Evolutionary conservation across 2,888 invertebrate species (phyloP).

Genomic region (Chesias legatella): DNA sequence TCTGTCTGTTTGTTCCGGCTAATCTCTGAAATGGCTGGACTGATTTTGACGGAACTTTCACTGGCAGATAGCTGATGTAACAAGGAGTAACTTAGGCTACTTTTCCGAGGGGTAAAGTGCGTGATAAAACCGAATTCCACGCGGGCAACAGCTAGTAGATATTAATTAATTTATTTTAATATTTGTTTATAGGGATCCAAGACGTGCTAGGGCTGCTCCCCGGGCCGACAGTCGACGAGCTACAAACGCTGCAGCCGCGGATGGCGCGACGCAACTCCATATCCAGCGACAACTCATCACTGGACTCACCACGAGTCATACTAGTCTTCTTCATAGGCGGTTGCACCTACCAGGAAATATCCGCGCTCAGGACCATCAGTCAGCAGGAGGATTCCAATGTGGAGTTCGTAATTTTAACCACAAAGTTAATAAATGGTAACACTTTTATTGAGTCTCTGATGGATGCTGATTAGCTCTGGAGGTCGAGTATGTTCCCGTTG

Average conservation of each 20-base stretch:
- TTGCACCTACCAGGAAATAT: slow-evolving; percentile 96
- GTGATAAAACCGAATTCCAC: too few species aligned
- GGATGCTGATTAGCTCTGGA: slow-evolving; percentile 62
- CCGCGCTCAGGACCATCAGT: slow-evolving; percentile 86
- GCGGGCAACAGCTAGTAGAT: too few species aligned
- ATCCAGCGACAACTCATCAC: slow-evolving; percentile 79
- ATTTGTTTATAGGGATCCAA: slow-evolving; percentile 81
- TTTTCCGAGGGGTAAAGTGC: too few species aligned
- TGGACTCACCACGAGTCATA: slow-evolving; percentile 85
- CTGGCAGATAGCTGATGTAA: too few species aligned
- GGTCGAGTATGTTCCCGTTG: too few species aligned
- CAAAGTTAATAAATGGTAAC: slow-evolving; percentile 94
- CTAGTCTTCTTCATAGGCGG: slow-evolving; percentile 98
- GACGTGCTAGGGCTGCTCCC: slow-evolving; percentile 92
- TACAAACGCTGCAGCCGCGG: slow-evolving; percentile 80
- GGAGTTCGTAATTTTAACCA: slow-evolving; percentile 94
- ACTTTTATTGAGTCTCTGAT: slow-evolving; percentile 89
- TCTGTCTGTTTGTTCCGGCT: too few species aligned
- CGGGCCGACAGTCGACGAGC: slow-evolving; percentile 86
- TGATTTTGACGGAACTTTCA: too few species aligned
- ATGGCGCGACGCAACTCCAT: slow-evolving; percentile 79
- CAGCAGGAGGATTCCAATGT: slow-evolving; percentile 90
- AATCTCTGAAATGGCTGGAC: too few species aligned
- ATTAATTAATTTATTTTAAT: not conserved
- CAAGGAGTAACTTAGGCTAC: too few species aligned